phyloP scores from a whole-genome alignment of 2,797 vertebrate species.

The Eidolon dupreanum region DNA sequence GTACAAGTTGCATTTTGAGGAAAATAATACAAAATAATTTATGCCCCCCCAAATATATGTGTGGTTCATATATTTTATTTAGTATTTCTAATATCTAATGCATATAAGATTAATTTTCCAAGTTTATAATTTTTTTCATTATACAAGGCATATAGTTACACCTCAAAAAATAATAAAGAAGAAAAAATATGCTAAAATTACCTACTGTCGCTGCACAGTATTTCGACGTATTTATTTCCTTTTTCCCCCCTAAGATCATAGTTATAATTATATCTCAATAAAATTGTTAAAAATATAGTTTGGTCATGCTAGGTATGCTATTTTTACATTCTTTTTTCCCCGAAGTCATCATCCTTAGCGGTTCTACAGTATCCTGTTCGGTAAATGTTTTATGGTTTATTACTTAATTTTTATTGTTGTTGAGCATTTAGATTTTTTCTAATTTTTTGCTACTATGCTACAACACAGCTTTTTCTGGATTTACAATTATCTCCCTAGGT shows the following conservation, averaged over 20 bases:
- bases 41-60: not conserved
- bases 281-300: not conserved
- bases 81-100: not conserved
- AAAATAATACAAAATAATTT: constrained; percentile 31
- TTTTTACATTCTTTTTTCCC: not conserved
- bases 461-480: not conserved
- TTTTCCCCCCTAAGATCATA: not conserved
- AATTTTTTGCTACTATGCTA: not conserved
- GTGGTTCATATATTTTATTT: constrained; percentile 33
- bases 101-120: not conserved
- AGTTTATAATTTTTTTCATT: not conserved
- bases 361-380: not conserved
- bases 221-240: not conserved
- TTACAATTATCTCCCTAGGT: not conserved
- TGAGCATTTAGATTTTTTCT: not conserved
- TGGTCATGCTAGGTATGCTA: not conserved
- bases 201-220: not conserved
- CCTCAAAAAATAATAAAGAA: not conserved
- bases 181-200: not conserved
- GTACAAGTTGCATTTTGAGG: not conserved
- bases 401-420: not conserved
- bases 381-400: not conserved
- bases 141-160: not conserved
- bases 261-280: not conserved
- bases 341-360: not conserved